Evolutionary conservation across 30 jellyfish, hydroid and myxozoan genomes (phyloP).

Genomic region (Cassiopea andromeda): DNA sequence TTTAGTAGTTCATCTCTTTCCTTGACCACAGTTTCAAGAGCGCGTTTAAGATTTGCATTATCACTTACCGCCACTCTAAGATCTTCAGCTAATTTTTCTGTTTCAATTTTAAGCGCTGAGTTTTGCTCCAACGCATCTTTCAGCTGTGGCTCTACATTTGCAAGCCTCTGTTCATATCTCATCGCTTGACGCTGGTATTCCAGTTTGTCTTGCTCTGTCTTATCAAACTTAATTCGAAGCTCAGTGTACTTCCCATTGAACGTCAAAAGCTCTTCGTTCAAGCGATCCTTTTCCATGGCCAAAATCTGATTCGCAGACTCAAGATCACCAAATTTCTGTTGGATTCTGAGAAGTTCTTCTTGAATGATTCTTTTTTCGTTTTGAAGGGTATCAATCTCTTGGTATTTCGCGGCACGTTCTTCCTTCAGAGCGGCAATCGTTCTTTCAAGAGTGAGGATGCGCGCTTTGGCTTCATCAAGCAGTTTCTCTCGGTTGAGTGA

Average conservation of each 20-base stretch:
- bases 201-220: constrained; percentile 89
- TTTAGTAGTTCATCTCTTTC: constrained; percentile 70
- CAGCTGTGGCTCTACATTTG: constrained; percentile 95
- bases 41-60: constrained; percentile 66
- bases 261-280: constrained; percentile 92
- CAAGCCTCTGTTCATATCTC: constrained; percentile 96
- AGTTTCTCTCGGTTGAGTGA: constrained; percentile 80
- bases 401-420: constrained; percentile 83
- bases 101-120: constrained; percentile 80
- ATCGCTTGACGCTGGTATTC: constrained; percentile 94
- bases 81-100: constrained; percentile 89
- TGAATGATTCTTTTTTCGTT: constrained; percentile 89
- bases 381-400: constrained; percentile 73
- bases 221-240: constrained; percentile 90
- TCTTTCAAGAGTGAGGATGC: constrained; percentile 80
- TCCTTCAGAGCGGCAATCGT: constrained; percentile 84
- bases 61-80: constrained; percentile 86
- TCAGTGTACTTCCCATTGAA: constrained; percentile 95
- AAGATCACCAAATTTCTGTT: constrained; percentile 92
- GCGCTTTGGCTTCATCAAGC: constrained; percentile 93
- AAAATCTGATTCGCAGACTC: constrained; percentile 96
- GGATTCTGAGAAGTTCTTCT: constrained; percentile 91
- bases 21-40: constrained; percentile 59
- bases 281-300: constrained; percentile 89
- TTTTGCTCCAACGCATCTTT: constrained; percentile 88